A percentile compares a stretch with the other conserved stretches of the same genome.
Evolutionary conservation across 2,888 invertebrate genomes (phyloP).

Genomic region (Tricholauxania praeusta): DNA sequence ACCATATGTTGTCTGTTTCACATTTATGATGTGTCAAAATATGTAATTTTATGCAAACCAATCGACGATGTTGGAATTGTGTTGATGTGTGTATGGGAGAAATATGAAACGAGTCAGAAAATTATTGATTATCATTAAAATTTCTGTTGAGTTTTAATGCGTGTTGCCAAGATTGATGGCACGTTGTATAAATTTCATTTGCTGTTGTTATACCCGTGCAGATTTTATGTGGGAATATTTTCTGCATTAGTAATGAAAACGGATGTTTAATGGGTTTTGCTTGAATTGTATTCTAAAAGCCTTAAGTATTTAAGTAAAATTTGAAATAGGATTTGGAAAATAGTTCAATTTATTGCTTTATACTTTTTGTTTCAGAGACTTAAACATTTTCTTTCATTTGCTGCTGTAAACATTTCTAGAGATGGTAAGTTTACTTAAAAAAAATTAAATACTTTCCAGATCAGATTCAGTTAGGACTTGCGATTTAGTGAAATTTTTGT

Average conservation of each 20-base stretch:
- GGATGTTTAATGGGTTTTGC: no score
- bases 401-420: no score
- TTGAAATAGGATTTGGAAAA: no score
- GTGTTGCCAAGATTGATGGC: slow-evolving; percentile 41
- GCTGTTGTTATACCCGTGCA: slow-evolving; percentile 17
- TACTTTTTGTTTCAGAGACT: no score
- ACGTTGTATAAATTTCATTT: slow-evolving; percentile 28
- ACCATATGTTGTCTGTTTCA: slow-evolving; percentile 34
- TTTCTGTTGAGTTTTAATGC: slow-evolving; percentile 35
- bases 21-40: slow-evolving; percentile 48
- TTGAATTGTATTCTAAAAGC: no score
- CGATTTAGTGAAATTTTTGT: no score
- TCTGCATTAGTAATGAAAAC: neutral
- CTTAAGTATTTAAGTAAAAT: no score
- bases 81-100: neutral
- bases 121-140: slow-evolving; percentile 44
- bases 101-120: slow-evolving; percentile 22
- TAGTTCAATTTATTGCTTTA: no score
- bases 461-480: no score
- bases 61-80: neutral
- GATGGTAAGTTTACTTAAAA: no score
- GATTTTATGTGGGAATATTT: slow-evolving; percentile 11
- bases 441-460: no score
- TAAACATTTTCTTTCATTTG: no score
- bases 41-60: slow-evolving; percentile 11